Percentiles rank a stretch among this genome's conserved stretches.
These are phyloP conservation scores for Parnassius glacialis DNA, from an alignment of 2,888 invertebrate species.

Conservation along the genomic window DNA sequence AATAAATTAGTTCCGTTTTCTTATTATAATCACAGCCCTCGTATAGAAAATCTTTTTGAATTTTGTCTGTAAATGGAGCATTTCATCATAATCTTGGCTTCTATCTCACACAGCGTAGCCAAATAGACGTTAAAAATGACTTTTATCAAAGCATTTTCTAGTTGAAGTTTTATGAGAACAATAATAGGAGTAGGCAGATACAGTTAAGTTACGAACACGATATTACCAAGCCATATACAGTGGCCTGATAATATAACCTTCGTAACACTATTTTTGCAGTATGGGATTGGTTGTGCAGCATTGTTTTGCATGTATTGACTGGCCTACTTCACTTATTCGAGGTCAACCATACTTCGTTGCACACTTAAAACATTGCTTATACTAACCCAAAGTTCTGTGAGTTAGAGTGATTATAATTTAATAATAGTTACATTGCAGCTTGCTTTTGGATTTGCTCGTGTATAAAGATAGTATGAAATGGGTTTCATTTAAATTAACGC, in stretches of 20 bases:
- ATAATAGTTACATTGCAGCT: no score
- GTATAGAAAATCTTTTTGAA: not conserved
- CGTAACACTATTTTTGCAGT: constrained; percentile 11
- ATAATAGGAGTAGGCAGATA: constrained; percentile 1
- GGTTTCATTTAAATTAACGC: no score
- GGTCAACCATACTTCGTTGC: constrained; percentile 6
- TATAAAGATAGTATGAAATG: no score
- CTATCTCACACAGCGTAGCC: not conserved
- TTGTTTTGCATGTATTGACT: constrained; percentile 19
- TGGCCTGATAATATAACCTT: constrained; percentile 4
- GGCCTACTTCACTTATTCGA: constrained; percentile 11
- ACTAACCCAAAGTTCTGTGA: not conserved
- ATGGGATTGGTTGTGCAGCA: constrained; percentile 17
- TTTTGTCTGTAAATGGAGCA: not conserved
- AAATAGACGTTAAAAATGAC: constrained; percentile 8
- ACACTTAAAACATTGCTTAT: constrained; percentile 3
- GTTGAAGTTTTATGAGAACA: constrained; percentile 4
- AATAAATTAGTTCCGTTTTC: no score
- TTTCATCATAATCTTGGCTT: constrained; percentile 4
- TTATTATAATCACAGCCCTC: not conserved
- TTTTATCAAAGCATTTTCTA: constrained; percentile 7
- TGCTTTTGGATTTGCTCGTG: no score
- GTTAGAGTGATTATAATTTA: no score
- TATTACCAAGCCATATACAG: constrained; percentile 8
- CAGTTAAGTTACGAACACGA: not conserved